These are phyloP conservation scores for Portunus trituberculatus DNA, from an alignment of 1,140 invertebrate genomes.

Conservation along the genomic window DNA sequence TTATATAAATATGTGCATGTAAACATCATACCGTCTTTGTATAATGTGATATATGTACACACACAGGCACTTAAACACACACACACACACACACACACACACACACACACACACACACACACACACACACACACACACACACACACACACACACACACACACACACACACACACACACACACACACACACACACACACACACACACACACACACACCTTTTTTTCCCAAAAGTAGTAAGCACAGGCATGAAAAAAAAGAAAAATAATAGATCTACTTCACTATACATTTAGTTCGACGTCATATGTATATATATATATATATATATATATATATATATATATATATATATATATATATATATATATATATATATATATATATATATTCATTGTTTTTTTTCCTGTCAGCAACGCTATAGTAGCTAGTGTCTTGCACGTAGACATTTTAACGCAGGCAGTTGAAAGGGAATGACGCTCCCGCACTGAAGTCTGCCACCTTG, in stretches of 20 bases:
- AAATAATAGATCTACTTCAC: too few relatives aligned
- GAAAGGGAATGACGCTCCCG: too few relatives aligned
- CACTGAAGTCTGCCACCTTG: too few relatives aligned
- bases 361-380: conserved; percentile 38
- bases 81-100: conserved; percentile 29
- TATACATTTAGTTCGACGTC: too few relatives aligned
- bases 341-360: conserved; percentile 38
- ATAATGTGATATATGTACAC: conserved; percentile 5
- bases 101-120: too few relatives aligned
- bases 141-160: too few relatives aligned
- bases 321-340: conserved; percentile 38
- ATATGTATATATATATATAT: not conserved
- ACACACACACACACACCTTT: too few relatives aligned
- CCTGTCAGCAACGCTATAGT: not conserved
- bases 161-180: too few relatives aligned
- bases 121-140: too few relatives aligned
- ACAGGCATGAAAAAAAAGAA: too few relatives aligned
- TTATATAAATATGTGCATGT: not conserved
- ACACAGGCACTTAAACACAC: not conserved
- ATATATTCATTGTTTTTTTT: not conserved
- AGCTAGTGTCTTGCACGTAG: not conserved
- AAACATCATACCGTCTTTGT: not conserved
- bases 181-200: too few relatives aligned
- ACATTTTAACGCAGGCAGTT: not conserved
- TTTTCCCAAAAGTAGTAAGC: too few relatives aligned